Evolutionary conservation across 2,888 invertebrate genomes (phyloP), one percentile per base, ranked within the genome.

Genomic region (Plagodis dolabraria): DNA sequence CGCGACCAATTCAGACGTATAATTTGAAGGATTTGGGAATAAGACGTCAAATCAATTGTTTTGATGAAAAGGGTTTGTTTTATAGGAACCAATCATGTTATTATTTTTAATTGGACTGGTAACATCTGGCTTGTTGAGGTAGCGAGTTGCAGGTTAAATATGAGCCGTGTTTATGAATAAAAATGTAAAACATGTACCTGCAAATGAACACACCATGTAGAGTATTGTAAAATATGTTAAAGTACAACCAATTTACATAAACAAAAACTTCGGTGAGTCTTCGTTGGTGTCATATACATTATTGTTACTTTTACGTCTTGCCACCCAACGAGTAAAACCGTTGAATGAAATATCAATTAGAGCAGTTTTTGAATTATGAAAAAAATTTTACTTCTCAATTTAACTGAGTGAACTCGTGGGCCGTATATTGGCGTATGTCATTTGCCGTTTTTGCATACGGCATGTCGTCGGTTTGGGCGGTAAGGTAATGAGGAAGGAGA

Each of bases 261-360:
- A 80, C 72, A 79, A 82, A 79, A 80, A 74, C 68, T 67, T 70
- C 71, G 72, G 74, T 54, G 68, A 76, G 72, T 72, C 77, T 73
- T 73, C 76, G 77, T 74, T 75, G 84, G 87, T 84, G 85, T 88
- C 83, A 83, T 78, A 79, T 84, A 80, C 80, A 82, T 83, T 85
- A 82, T 79, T 79, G 81, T 82, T 85, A 82, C 85, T 85, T 83
- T 83, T 80, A 84, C 80, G 78, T 78, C 68, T 75, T 76, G 85
- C 92, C 92, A 92, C 92, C 92, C 92, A 92, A 80, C 76, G 81
- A 83, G 89, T 78, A 79, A 80, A 83, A 83, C 81, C 83, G 81
- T 80, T 86, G 89, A 86, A 88, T 89, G 86, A 89, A 89, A 89
- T 91, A 89, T 91, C 89, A 92, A 92, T 92, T 91, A 89, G 87